These are phyloP conservation scores for Thomomys bottae DNA, from an alignment of 2,113 vertebrate genomes.

Conservation along the genomic window DNA sequence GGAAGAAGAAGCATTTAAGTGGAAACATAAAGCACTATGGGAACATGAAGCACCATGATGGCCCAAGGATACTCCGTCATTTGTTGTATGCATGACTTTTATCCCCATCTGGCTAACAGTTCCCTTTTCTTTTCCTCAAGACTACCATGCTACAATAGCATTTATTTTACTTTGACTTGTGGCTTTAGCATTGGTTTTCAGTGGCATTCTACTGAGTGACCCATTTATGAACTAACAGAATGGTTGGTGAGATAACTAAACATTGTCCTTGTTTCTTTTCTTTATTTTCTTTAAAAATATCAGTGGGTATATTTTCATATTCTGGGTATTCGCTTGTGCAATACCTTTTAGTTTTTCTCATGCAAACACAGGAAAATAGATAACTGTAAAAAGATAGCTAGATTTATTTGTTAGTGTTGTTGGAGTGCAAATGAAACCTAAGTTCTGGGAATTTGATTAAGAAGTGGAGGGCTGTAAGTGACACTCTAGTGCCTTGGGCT, in stretches of 20 bases:
- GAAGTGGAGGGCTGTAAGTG: constrained; percentile 66
- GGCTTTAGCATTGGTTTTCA: constrained; percentile 35
- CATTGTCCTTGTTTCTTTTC: neutral
- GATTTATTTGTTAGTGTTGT: neutral
- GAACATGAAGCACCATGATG: too few species aligned
- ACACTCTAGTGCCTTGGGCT: constrained; percentile 67
- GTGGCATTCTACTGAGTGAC: constrained; percentile 21
- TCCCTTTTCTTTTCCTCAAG: neutral
- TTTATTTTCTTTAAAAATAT: too few species aligned
- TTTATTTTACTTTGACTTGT: neutral
- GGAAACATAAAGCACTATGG: too few species aligned
- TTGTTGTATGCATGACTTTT: too few species aligned
- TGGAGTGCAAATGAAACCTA: constrained; percentile 56
- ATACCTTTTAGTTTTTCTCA: constrained; percentile 46
- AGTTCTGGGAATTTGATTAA: constrained; percentile 58
- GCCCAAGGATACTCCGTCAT: too few species aligned
- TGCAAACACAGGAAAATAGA: neutral
- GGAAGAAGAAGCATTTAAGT: too few species aligned
- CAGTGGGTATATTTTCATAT: constrained; percentile 36
- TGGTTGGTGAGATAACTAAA: neutral
- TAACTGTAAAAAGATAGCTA: neutral
- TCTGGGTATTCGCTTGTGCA: constrained; percentile 12
- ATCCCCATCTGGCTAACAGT: too few species aligned
- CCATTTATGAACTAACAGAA: constrained; percentile 47
- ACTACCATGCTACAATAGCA: neutral